phyloP scores from a whole-genome alignment of 2,888 invertebrate species.

The Drosophila hawaiiensis region DNA sequence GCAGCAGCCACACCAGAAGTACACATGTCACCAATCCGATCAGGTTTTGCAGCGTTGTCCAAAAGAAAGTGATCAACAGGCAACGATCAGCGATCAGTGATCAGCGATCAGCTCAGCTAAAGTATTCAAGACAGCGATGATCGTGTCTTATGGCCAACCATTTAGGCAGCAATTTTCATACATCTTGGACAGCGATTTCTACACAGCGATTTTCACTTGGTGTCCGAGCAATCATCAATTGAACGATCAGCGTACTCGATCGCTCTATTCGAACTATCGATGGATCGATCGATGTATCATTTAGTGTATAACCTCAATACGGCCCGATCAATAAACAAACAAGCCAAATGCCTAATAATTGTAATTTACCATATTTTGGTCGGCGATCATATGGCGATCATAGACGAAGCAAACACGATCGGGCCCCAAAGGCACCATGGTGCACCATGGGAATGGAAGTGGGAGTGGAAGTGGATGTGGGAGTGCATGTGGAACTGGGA shows the following conservation, averaged over 20 bases:
- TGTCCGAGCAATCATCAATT: slow-evolving; percentile 65
- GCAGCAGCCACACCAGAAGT: not conserved
- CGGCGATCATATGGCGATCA: slow-evolving; percentile 70
- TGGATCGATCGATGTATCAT: slow-evolving; percentile 69
- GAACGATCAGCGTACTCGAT: slow-evolving; percentile 66
- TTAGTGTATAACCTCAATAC: slow-evolving; percentile 76
- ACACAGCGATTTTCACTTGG: slow-evolving; percentile 65
- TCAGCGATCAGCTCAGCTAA: slow-evolving; percentile 14
- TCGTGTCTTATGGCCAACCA: slow-evolving; percentile 61
- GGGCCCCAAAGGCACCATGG: slow-evolving; percentile 51
- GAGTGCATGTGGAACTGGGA: slow-evolving; percentile 42
- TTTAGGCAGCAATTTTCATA: slow-evolving; percentile 76
- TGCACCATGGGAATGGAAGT: slow-evolving; percentile 22
- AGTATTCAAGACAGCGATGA: slow-evolving; percentile 38
- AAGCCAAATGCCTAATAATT: slow-evolving; percentile 80
- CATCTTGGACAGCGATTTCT: slow-evolving; percentile 48
- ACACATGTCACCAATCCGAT: slow-evolving; percentile 70
- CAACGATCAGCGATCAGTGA: slow-evolving; percentile 40
- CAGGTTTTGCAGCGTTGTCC: slow-evolving; percentile 32
- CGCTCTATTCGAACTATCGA: slow-evolving; percentile 70
- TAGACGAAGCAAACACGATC: slow-evolving; percentile 74
- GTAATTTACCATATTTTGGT: slow-evolving; percentile 79
- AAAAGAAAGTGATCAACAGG: slow-evolving; percentile 66
- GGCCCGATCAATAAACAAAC: slow-evolving; percentile 77
- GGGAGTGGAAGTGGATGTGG: slow-evolving; percentile 30